Evolutionary conservation across 2,888 invertebrate species (phyloP).

Genomic region (Drosophila quinaria): DNA sequence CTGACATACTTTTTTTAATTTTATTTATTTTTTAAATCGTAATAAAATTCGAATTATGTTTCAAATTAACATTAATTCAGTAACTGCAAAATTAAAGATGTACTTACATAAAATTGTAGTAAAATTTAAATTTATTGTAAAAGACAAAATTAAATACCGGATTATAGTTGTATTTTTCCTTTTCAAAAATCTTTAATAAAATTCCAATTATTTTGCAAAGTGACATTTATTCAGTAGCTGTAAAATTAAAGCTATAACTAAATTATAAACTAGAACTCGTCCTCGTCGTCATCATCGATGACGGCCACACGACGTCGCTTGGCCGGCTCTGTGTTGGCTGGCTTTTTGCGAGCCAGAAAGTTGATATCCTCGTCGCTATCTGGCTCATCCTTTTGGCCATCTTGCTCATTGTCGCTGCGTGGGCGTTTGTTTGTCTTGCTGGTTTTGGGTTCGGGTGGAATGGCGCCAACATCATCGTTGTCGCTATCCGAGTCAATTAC

Average conservation of each 20-base stretch:
- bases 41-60: constrained; percentile 40
- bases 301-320: constrained; percentile 84
- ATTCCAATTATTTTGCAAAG: constrained; percentile 45
- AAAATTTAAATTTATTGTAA: too few species aligned
- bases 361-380: constrained; percentile 74
- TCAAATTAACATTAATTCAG: constrained; percentile 36
- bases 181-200: constrained; percentile 8
- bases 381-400: constrained; percentile 34
- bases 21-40: too few species aligned
- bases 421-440: constrained; percentile 77
- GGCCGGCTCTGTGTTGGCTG: constrained; percentile 66
- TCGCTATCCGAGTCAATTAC: constrained; percentile 85
- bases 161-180: too few species aligned
- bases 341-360: constrained; percentile 82
- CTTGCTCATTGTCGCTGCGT: constrained; percentile 69
- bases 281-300: constrained; percentile 84
- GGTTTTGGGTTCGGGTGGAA: constrained; percentile 40
- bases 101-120: too few species aligned
- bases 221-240: constrained; percentile 52
- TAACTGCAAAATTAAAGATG: too few species aligned
- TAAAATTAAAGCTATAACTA: constrained; percentile 29
- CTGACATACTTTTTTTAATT: too few species aligned
- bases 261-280: constrained; percentile 69
- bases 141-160: neutral
- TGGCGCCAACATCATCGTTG: constrained; percentile 62